These are phyloP conservation scores for Mayetiola destructor DNA, from an alignment of 2,888 invertebrate species.

Conservation along the genomic window DNA sequence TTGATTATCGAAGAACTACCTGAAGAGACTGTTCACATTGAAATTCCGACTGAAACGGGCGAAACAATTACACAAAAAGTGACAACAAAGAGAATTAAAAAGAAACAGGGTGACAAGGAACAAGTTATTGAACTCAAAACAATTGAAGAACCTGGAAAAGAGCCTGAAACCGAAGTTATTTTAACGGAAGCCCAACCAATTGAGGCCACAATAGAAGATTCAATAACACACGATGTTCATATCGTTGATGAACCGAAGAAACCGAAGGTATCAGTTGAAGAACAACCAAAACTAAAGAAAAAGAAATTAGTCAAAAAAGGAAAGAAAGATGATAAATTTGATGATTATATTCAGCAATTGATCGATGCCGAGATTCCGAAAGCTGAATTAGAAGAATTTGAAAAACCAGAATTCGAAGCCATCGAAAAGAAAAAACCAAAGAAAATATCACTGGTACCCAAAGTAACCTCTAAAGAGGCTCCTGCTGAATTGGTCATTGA, in stretches of 20 bases:
- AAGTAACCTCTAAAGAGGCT: not conserved
- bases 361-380: conserved; percentile 15
- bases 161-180: conserved; percentile 31
- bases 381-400: conserved; percentile 26
- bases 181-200: conserved; percentile 22
- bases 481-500: conserved; percentile 20
- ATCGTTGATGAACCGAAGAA: not conserved
- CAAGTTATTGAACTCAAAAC: conserved; percentile 28
- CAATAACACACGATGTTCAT: no score
- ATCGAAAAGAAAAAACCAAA: conserved; percentile 20
- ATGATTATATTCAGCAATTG: conserved; percentile 17
- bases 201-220: not conserved
- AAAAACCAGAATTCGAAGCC: conserved; percentile 22
- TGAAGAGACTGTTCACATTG: conserved; percentile 20
- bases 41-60: conserved; percentile 26
- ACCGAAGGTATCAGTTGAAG: not conserved
- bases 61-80: conserved; percentile 29
- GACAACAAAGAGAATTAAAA: conserved; percentile 21
- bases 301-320: conserved; percentile 16
- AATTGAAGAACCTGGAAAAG: conserved; percentile 27
- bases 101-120: conserved; percentile 13
- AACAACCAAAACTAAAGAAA: conserved; percentile 12
- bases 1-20: conserved; percentile 25
- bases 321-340: conserved; percentile 13
- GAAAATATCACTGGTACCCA: conserved; percentile 22